These are phyloP conservation scores for Drosophila burlai DNA, from an alignment of 1,140 invertebrate genomes.

Conservation along the genomic window DNA sequence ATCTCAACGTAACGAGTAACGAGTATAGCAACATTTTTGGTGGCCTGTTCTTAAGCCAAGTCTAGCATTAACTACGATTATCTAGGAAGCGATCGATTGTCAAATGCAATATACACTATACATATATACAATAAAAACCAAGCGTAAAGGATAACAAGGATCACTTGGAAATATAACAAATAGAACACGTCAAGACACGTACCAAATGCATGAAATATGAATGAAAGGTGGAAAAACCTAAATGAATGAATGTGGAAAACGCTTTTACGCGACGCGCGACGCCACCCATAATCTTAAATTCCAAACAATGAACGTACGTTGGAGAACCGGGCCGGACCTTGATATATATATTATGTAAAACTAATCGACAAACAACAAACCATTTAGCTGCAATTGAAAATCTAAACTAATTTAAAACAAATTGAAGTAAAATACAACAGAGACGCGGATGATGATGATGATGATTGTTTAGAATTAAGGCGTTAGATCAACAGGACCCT, in stretches of 20 bases:
- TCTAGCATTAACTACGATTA: slow-evolving; percentile 49
- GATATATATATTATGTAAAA: slow-evolving; percentile 58
- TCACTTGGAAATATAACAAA: neutral
- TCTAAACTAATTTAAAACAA: slow-evolving; percentile 63
- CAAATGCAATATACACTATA: slow-evolving; percentile 49
- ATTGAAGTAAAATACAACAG: slow-evolving; percentile 19
- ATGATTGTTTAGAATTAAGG: slow-evolving; percentile 35
- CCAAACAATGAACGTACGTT: slow-evolving; percentile 14
- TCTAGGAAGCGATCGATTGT: slow-evolving; percentile 32
- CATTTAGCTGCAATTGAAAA: slow-evolving; percentile 79
- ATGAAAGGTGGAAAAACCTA: neutral
- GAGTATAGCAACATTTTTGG: slow-evolving; percentile 40
- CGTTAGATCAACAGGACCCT: slow-evolving; percentile 34
- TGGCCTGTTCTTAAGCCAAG: slow-evolving; percentile 52
- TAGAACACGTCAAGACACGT: neutral
- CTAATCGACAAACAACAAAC: slow-evolving; percentile 56
- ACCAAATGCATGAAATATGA: neutral
- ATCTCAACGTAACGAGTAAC: slow-evolving; percentile 11
- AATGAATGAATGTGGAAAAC: slow-evolving; percentile 28
- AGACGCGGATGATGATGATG: slow-evolving; percentile 1
- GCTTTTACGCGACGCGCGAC: slow-evolving; percentile 72
- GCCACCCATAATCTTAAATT: slow-evolving; percentile 71
- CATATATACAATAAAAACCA: slow-evolving; percentile 26
- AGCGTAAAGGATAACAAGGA: slow-evolving; percentile 5
- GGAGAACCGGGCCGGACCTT: slow-evolving; percentile 14